Percentiles rank a stretch among this genome's conserved stretches.
These are phyloP conservation scores for Bradypodion pumilum DNA, from an alignment of 2,797 vertebrate genomes.

Conservation along the genomic window DNA sequence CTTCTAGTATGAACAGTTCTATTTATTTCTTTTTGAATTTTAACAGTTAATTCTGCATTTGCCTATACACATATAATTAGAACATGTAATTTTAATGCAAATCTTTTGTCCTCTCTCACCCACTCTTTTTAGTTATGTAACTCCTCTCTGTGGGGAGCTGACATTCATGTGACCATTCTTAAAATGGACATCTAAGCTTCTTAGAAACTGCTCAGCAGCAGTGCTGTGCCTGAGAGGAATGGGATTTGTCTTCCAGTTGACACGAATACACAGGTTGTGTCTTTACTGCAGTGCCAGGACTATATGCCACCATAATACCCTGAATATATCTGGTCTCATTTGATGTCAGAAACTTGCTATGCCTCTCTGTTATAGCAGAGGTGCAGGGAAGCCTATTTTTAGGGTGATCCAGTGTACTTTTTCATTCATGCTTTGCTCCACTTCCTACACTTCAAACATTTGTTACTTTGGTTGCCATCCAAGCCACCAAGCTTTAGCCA, in stretches of 20 bases:
- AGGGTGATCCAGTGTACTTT: not conserved
- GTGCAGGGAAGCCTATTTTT: not conserved
- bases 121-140: no score
- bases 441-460: conserved; percentile 21
- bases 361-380: not conserved
- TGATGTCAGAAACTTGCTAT: no score
- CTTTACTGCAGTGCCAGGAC: not conserved
- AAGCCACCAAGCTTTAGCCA: conserved; percentile 19
- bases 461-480: conserved; percentile 20
- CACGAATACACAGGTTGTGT: not conserved
- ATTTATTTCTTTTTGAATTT: not conserved
- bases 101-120: not conserved
- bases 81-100: not conserved
- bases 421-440: conserved; percentile 24
- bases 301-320: not conserved
- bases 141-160: not conserved
- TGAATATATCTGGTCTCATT: no score
- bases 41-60: not conserved
- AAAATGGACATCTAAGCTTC: not conserved
- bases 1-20: not conserved
- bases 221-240: no score
- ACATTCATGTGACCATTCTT: not conserved
- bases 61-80: not conserved
- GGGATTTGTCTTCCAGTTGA: not conserved
- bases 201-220: no score